A percentile compares a stretch with the other conserved stretches of the same genome.
Conservation (phyloP, 2,797 vertebrate genomes). For the Calcarius lapponicus region DNA sequence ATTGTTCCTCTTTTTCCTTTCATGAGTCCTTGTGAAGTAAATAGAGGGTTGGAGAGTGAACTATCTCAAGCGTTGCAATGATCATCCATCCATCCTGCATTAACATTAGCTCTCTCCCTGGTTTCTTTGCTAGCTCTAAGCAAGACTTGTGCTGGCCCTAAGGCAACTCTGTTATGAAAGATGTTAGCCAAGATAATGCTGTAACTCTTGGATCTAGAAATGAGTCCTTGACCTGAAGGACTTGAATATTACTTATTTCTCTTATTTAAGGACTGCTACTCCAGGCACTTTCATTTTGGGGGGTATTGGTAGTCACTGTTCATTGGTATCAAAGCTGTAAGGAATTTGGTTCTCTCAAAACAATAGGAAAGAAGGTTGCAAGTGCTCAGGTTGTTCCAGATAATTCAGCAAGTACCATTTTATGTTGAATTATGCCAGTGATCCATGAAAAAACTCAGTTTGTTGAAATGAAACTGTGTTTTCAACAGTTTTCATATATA, state of each 20-base stretch:
- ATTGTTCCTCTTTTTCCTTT: not conserved
- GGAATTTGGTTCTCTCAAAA: not conserved
- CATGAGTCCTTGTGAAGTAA: not conserved
- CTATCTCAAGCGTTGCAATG: not conserved
- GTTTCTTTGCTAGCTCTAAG: not conserved
- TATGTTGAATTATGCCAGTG: not conserved
- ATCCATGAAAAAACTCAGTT: not conserved
- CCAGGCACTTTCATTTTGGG: not conserved
- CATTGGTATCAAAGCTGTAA: not conserved
- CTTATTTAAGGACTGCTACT: not conserved
- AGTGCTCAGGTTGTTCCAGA: not conserved
- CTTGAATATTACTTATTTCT: not conserved
- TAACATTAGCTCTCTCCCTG: not conserved
- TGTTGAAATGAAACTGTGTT: not conserved
- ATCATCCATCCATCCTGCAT: rapidly evolving
- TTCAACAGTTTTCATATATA: not conserved
- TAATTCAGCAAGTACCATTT: not conserved
- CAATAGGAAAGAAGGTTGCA: not conserved
- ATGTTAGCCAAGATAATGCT: not conserved
- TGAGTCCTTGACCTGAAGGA: not conserved
- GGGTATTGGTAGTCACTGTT: rapidly evolving
- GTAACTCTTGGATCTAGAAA: not conserved
- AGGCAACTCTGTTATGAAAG: not conserved
- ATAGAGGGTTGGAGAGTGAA: not conserved
- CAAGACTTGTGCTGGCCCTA: not conserved